Percentiles rank a stretch among this genome's conserved stretches.
phyloP scores from a whole-genome alignment of 2,113 vertebrate species.

The Elaphurus davidianus region DNA sequence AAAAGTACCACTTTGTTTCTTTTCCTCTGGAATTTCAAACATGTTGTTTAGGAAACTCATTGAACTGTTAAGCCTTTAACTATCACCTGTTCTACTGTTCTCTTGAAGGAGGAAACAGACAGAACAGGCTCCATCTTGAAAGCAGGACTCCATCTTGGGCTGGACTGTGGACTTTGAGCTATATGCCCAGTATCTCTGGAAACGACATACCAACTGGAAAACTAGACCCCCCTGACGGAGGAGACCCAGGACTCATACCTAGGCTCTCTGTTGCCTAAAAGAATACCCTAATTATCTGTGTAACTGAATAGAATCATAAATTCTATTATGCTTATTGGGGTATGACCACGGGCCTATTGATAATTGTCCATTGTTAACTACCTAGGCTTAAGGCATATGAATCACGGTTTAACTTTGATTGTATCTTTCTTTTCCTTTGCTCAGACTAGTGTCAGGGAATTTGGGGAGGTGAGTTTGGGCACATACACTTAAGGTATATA shows the following conservation, averaged over 20 bases:
- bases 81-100: neutral
- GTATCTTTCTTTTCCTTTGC: neutral
- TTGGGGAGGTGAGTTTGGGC: neutral
- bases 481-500: neutral
- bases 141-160: neutral
- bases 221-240: neutral
- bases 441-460: neutral
- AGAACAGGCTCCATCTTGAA: neutral
- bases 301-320: neutral
- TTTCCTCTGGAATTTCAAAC: neutral
- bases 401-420: neutral
- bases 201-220: neutral
- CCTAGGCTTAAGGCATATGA: neutral
- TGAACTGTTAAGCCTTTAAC: neutral
- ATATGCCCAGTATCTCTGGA: neutral
- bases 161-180: neutral
- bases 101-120: neutral
- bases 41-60: neutral
- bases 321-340: neutral
- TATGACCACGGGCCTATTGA: neutral
- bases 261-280: neutral
- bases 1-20: neutral
- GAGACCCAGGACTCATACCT: neutral
- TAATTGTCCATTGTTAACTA: neutral
- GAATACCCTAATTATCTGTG: neutral